A percentile compares a stretch with the other conserved stretches of the same genome.
These are phyloP conservation scores for Argyresthia albistria DNA, from an alignment of 2,888 invertebrate genomes.

Conservation along the genomic window DNA sequence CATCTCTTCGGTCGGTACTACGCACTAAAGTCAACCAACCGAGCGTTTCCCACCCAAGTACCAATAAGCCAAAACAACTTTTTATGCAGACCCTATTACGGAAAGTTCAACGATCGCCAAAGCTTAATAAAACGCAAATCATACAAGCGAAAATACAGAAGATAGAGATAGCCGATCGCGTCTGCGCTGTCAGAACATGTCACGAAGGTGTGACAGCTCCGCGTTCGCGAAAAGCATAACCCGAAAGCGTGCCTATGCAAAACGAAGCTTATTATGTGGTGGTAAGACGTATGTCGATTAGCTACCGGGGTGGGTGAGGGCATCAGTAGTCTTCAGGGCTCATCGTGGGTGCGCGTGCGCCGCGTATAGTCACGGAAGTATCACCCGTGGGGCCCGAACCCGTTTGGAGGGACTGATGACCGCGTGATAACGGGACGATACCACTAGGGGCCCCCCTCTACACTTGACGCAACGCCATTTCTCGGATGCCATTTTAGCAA, in stretches of 20 bases:
- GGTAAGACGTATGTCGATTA: not conserved
- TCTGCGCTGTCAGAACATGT: too few species aligned
- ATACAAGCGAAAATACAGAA: not conserved
- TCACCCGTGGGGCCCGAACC: slow-evolving; percentile 45
- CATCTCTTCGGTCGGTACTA: too few species aligned
- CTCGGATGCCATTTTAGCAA: slow-evolving; percentile 23
- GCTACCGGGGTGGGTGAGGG: not conserved
- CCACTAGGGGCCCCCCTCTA: slow-evolving; percentile 9
- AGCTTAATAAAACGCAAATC: slow-evolving; percentile 1
- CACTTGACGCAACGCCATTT: not conserved
- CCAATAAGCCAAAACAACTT: too few species aligned
- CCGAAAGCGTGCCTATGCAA: too few species aligned
- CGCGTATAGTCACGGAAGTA: slow-evolving; percentile 44
- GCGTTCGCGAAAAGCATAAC: too few species aligned
- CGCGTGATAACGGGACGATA: slow-evolving; percentile 57
- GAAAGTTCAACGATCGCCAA: too few species aligned
- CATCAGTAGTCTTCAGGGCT: too few species aligned
- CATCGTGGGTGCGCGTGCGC: slow-evolving; percentile 20
- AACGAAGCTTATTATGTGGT: too few species aligned
- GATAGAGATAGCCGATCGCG: not conserved
- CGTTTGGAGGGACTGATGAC: slow-evolving; percentile 57
- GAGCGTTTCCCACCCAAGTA: too few species aligned
- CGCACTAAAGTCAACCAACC: too few species aligned
- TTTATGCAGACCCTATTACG: too few species aligned
- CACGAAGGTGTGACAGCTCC: too few species aligned